Conservation (phyloP, 1,140 invertebrate genomes). For the Potamilus streckersoni region DNA sequence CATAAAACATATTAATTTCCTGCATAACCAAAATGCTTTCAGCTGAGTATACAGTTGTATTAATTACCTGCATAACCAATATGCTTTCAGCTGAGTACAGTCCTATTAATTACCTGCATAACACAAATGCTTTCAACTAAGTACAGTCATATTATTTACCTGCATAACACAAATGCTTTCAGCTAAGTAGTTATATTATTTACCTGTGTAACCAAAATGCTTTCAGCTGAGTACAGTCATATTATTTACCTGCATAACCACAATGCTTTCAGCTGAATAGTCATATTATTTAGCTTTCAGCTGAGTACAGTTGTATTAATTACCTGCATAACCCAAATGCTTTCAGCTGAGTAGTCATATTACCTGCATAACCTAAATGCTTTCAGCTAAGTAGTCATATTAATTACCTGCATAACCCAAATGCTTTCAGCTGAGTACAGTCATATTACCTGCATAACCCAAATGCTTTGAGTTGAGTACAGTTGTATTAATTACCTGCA, state of each 20-base stretch:
- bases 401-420: constrained; percentile 48
- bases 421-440: constrained; percentile 40
- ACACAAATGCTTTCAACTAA: constrained; percentile 40
- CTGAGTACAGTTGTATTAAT: constrained; percentile 24
- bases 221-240: no score
- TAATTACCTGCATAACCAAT: constrained; percentile 44
- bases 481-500: constrained; percentile 41
- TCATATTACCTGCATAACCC: constrained; percentile 44
- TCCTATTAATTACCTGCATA: constrained; percentile 38
- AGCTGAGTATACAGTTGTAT: constrained; percentile 12
- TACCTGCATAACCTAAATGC: no score
- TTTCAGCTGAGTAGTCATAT: constrained; percentile 32
- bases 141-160: constrained; percentile 31
- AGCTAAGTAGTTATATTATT: no score
- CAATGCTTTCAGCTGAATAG: no score
- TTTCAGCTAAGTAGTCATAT: no score
- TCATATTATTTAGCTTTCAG: no score
- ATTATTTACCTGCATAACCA: no score
- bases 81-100: constrained; percentile 39
- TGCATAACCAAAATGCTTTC: constrained; percentile 45
- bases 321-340: constrained; percentile 49
- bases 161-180: constrained; percentile 45
- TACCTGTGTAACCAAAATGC: no score
- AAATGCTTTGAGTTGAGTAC: constrained; percentile 38
- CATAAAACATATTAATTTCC: constrained; percentile 25